Percentiles rank a stretch among this genome's conserved stretches.
Evolutionary conservation across 2,113 vertebrate species (phyloP).

Genomic region (Thamnophis sirtalis): DNA sequence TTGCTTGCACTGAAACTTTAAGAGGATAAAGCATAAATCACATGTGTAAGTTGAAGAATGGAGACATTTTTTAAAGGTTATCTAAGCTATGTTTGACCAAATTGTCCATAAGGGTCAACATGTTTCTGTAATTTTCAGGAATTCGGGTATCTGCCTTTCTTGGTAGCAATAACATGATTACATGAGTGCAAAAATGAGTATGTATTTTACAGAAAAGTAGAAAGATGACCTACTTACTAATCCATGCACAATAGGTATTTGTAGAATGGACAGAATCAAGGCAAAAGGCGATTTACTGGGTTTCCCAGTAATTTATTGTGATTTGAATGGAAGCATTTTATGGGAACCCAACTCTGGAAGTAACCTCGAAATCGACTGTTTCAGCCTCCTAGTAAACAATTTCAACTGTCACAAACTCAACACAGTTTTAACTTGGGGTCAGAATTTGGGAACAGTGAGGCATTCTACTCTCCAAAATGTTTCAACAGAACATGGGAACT

Average conservation of each 20-base stretch:
- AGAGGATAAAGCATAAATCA: conserved; percentile 42
- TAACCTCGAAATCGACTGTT: neutral
- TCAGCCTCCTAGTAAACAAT: neutral
- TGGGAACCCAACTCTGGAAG: neutral
- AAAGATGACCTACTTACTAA: neutral
- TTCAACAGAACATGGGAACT: neutral
- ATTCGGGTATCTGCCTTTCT: neutral
- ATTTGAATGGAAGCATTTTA: neutral
- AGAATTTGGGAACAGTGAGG: neutral
- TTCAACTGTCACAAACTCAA: neutral
- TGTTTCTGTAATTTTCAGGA: conserved; percentile 5
- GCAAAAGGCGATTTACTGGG: neutral
- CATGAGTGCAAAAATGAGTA: neutral
- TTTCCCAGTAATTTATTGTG: neutral
- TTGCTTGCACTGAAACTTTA: neutral
- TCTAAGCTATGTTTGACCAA: conserved; percentile 9
- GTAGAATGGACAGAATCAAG: neutral
- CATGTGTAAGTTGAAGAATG: conserved; percentile 34
- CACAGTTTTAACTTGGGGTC: neutral
- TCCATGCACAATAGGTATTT: neutral
- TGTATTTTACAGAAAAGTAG: neutral
- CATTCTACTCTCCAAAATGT: neutral
- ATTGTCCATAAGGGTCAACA: conserved; percentile 24
- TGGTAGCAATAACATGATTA: neutral
- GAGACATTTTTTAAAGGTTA: conserved; percentile 51